Percentiles rank a stretch among this genome's conserved stretches.
These are phyloP conservation scores for Melanostigma gelatinosum DNA, from an alignment of 2,113 vertebrate genomes.

Conservation along the genomic window DNA sequence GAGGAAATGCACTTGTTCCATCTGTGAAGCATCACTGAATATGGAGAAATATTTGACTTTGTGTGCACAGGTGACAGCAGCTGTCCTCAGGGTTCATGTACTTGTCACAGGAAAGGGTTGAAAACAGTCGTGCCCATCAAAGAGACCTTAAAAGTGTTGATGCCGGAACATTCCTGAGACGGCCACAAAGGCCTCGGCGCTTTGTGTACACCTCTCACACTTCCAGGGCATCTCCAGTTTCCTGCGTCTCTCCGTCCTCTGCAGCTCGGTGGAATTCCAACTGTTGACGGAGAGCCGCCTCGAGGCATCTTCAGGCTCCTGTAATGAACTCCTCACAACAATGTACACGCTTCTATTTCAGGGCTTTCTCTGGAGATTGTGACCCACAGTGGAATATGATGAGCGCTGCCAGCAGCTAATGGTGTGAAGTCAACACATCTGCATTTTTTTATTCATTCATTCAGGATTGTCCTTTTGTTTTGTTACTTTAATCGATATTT, in stretches of 20 bases:
- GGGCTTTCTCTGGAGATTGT: slow-evolving; percentile 8
- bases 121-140: slow-evolving; percentile 36
- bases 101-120: slow-evolving; percentile 24
- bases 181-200: slow-evolving; percentile 29
- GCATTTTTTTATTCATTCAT: neutral
- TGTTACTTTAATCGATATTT: neutral
- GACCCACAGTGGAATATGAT: slow-evolving; percentile 2
- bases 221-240: slow-evolving; percentile 65
- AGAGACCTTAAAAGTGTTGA: slow-evolving; percentile 42
- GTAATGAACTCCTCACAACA: slow-evolving; percentile 25
- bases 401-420: neutral
- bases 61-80: neutral
- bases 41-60: too few species aligned
- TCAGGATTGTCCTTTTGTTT: neutral
- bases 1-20: neutral
- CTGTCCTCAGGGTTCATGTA: neutral
- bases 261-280: slow-evolving; percentile 46
- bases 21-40: neutral
- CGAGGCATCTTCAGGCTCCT: slow-evolving; percentile 34
- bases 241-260: slow-evolving; percentile 43
- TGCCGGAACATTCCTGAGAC: slow-evolving; percentile 51
- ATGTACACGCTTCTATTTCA: slow-evolving; percentile 23
- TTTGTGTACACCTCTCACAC: slow-evolving; percentile 44
- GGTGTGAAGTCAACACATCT: neutral
- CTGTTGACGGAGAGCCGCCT: slow-evolving; percentile 54